These are phyloP conservation scores for Cheilosia pagana DNA, from an alignment of 2,888 invertebrate species.

Conservation along the genomic window DNA sequence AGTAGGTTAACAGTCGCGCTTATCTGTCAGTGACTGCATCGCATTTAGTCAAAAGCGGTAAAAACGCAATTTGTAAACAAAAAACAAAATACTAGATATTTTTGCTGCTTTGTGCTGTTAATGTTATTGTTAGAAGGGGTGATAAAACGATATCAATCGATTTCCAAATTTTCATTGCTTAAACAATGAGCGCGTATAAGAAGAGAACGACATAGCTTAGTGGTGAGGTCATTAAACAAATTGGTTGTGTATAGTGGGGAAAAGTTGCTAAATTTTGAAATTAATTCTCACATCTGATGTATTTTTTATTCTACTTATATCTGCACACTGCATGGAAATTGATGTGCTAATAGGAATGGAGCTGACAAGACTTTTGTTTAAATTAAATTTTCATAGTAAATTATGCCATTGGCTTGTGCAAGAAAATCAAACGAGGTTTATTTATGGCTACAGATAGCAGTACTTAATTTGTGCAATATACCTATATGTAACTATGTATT, in stretches of 20 bases:
- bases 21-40: slow-evolving; percentile 32
- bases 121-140: slow-evolving; percentile 31
- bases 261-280: slow-evolving; percentile 37
- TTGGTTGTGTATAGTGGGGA: slow-evolving; percentile 58
- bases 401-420: slow-evolving; percentile 1
- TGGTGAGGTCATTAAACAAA: slow-evolving; percentile 48
- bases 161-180: slow-evolving; percentile 53
- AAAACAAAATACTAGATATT: slow-evolving; percentile 8
- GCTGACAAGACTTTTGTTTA: slow-evolving; percentile 36
- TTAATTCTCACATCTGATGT: slow-evolving; percentile 20
- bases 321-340: slow-evolving; percentile 4
- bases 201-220: slow-evolving; percentile 8
- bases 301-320: slow-evolving; percentile 15
- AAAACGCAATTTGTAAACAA: slow-evolving; percentile 42
- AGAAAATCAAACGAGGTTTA: neutral
- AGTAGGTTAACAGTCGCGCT: slow-evolving; percentile 35
- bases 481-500: neutral
- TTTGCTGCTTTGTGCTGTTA: slow-evolving; percentile 33
- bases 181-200: neutral
- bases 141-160: slow-evolving; percentile 53
- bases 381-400: neutral
- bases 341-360: neutral
- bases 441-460: neutral
- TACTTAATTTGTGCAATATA: slow-evolving; percentile 44
- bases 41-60: slow-evolving; percentile 30